phyloP scores from a whole-genome alignment of 2,797 vertebrate genomes.

The Cirrhinus mrigala region DNA sequence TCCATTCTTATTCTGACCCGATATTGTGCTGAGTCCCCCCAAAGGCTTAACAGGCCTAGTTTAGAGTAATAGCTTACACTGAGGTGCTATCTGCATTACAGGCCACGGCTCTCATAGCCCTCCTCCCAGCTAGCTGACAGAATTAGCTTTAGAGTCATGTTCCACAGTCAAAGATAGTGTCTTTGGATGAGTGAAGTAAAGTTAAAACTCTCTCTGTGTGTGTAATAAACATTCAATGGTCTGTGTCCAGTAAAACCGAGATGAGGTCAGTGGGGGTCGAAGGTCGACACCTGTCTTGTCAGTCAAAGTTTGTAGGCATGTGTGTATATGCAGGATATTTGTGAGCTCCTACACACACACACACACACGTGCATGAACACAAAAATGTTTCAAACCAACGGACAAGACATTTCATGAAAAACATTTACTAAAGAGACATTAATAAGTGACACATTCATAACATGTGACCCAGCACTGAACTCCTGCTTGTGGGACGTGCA shows the following conservation, averaged over 20 bases:
- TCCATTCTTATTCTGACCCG: conserved; percentile 79
- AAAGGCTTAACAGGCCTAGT: conserved; percentile 69
- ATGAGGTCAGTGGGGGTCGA: conserved; percentile 69
- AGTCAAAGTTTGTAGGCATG: conserved; percentile 41
- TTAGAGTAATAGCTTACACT: conserved; percentile 76
- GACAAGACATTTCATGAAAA: conserved; percentile 6
- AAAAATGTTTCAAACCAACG: not conserved
- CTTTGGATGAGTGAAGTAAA: conserved; percentile 72
- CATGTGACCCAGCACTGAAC: not conserved
- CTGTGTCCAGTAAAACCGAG: conserved; percentile 70
- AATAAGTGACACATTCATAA: conserved; percentile 15
- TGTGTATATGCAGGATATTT: not conserved
- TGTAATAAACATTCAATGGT: conserved; percentile 60
- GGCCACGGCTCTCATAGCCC: conserved; percentile 75
- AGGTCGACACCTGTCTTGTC: conserved; percentile 72
- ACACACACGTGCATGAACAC: not conserved
- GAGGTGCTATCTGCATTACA: conserved; percentile 75
- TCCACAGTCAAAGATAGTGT: conserved; percentile 76
- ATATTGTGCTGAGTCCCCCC: conserved; percentile 67
- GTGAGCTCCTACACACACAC: not conserved
- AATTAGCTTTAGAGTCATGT: conserved; percentile 74
- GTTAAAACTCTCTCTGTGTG: conserved; percentile 38
- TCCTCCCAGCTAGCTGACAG: conserved; percentile 68
- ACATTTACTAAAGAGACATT: not conserved
- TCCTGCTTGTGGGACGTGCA: not conserved